Conservation (phyloP, 35 echinoderm and acorn worm species). For the Strongylocentrotus purpuratus region DNA sequence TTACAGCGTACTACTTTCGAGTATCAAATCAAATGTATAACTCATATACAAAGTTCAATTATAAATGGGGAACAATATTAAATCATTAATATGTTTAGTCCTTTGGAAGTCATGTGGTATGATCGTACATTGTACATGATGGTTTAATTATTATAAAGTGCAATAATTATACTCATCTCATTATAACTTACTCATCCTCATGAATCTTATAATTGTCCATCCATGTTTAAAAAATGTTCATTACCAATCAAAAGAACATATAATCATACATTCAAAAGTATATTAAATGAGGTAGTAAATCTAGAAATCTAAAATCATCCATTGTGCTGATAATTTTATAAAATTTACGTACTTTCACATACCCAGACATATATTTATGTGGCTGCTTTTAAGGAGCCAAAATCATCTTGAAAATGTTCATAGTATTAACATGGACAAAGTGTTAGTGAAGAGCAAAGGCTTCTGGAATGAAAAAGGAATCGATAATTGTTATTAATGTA, state of each 20-base stretch:
- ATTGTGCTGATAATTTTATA: conserved; percentile 4
- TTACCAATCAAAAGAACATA: background rate
- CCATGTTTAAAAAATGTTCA: background rate
- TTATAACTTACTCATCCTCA: too few relatives aligned
- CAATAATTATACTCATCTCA: too few relatives aligned
- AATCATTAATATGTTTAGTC: background rate
- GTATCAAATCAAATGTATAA: background rate
- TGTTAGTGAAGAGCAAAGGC: background rate
- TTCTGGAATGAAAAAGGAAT: background rate
- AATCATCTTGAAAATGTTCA: background rate
- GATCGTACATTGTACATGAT: background rate
- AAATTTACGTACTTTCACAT: conserved; percentile 4
- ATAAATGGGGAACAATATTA: background rate
- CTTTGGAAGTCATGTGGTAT: background rate
- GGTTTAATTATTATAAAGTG: background rate
- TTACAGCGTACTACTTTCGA: background rate
- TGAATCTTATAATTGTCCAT: background rate
- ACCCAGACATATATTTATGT: background rate
- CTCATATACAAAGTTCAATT: background rate
- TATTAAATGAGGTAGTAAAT: conserved; percentile 11
- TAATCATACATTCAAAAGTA: background rate
- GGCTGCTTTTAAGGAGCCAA: background rate
- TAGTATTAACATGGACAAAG: background rate
- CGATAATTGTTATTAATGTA: background rate
- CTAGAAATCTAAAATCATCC: conserved; percentile 3